These are phyloP conservation scores for Biston stratarius DNA, from an alignment of 2,888 invertebrate species.

Conservation along the genomic window DNA sequence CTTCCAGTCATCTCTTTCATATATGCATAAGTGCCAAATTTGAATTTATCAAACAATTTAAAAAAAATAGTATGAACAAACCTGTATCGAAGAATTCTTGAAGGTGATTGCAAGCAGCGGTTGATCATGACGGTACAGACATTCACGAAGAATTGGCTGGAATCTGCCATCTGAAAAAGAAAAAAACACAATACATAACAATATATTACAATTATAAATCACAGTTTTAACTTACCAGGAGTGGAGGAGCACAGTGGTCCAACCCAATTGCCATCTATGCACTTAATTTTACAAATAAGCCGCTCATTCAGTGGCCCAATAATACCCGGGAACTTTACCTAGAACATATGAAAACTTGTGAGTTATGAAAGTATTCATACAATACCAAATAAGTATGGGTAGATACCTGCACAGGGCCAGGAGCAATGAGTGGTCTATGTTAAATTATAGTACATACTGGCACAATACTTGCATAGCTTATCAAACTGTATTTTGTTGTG, in stretches of 20 bases:
- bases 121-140: constrained; percentile 89
- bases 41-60: too few relatives aligned
- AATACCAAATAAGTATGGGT: too few relatives aligned
- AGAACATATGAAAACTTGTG: constrained; percentile 25
- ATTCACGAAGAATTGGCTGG: constrained; percentile 92
- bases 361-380: too few relatives aligned
- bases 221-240: constrained; percentile 85
- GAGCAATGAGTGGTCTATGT: too few relatives aligned
- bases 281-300: constrained; percentile 93
- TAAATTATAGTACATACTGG: too few relatives aligned
- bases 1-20: too few relatives aligned
- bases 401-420: too few relatives aligned
- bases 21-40: too few relatives aligned
- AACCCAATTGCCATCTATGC: constrained; percentile 94
- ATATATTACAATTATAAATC: background rate
- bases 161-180: constrained; percentile 89
- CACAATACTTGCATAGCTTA: too few relatives aligned
- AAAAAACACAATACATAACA: too few relatives aligned
- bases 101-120: constrained; percentile 90
- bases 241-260: constrained; percentile 92
- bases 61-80: constrained; percentile 68
- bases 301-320: constrained; percentile 91
- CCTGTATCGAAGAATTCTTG: constrained; percentile 90
- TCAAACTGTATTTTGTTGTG: too few relatives aligned
- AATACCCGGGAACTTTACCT: constrained; percentile 92